Evolutionary conservation across 2,888 invertebrate species (phyloP), one percentile per base, ranked within the genome.

Genomic region (Agrotis clavis): DNA sequence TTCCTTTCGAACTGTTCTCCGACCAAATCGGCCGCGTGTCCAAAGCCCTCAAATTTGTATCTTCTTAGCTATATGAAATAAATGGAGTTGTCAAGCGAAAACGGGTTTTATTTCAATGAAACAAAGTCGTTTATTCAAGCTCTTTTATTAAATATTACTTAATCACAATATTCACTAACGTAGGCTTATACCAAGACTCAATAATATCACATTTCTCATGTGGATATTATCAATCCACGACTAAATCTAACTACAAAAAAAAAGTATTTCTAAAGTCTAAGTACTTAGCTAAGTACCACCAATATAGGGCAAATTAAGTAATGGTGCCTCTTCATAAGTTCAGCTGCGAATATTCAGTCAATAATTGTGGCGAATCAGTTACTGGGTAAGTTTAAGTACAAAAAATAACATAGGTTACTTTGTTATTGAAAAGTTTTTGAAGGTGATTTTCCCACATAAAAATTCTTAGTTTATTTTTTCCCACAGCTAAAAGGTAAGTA

Each of bases 151-250:
- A 90, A 92, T 86, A 84, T 80, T 77, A 25, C 25, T 25, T 91
- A 91, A 91, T 90, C 90, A 89, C 85, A 86, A 86, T 88, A 87
- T 87, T 88, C 86, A 88, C 92, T 95, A 95, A 93, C 86, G 86
- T 90, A 94, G 88, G 90, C 94, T 95, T 94, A 95, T 95, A 96
- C 93, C 94, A 96, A 96, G 96, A 96, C 96, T 96, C 95, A 96
- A 97, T 97, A 97, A 97, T 97, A 97, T 97, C 97, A 97, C 97
- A 97, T 97, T 97, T 97, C 97, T 97, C 93, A 97, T 97, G 97
- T 97, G 97, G 97, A 97, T 97, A 97, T 97, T 97, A 97, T 96
- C 80, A 94, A 95, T 95, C 96, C 95, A 95, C 95, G 90, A 92
- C 93, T 94, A 94, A 88, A 80, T 86, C 91, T 89, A 85, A 82